phyloP scores from a whole-genome alignment of 2,888 invertebrate genomes.

The Drosophila pegasa region DNA sequence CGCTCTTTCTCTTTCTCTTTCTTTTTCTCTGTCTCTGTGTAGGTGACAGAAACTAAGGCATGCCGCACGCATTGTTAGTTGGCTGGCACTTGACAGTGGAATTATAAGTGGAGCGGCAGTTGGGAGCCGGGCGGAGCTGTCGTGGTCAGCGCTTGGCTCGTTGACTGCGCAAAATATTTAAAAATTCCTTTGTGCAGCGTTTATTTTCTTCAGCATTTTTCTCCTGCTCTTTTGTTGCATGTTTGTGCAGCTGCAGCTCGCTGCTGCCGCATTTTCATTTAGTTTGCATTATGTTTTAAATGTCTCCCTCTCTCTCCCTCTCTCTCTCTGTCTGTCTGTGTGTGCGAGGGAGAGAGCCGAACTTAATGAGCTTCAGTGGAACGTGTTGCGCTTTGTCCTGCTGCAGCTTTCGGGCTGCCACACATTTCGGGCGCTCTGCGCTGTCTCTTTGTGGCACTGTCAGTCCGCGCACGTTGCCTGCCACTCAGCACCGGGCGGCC shows the following conservation, averaged over 20 bases:
- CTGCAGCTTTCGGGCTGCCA: not conserved
- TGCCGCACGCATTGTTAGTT: slow-evolving; percentile 37
- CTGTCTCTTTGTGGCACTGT: slow-evolving; percentile 14
- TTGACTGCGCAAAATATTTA: slow-evolving; percentile 54
- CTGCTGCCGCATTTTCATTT: slow-evolving; percentile 54
- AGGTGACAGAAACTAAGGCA: not conserved
- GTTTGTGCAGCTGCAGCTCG: slow-evolving; percentile 5
- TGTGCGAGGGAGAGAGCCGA: slow-evolving; percentile 6
- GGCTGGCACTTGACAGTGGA: slow-evolving; percentile 7
- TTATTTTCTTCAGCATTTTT: slow-evolving; percentile 25
- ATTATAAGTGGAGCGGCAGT: slow-evolving; percentile 1
- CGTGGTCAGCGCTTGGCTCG: slow-evolving; percentile 45
- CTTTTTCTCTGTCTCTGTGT: too few species aligned
- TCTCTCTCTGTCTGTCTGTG: not conserved
- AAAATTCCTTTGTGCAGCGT: slow-evolving; percentile 58
- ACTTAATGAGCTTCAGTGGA: slow-evolving; percentile 55
- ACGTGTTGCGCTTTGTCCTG: slow-evolving; percentile 57
- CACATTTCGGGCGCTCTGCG: not conserved
- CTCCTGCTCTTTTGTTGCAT: slow-evolving; percentile 8
- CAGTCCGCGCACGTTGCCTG: slow-evolving; percentile 15
- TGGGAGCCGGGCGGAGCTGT: slow-evolving; percentile 1
- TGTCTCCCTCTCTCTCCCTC: too few species aligned
- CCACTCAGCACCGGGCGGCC: slow-evolving; percentile 25
- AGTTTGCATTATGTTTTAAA: slow-evolving; percentile 61
- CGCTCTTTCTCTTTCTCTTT: too few species aligned